These are phyloP conservation scores for Patella pellucida DNA, from an alignment of 2,888 invertebrate genomes.

Conservation along the genomic window DNA sequence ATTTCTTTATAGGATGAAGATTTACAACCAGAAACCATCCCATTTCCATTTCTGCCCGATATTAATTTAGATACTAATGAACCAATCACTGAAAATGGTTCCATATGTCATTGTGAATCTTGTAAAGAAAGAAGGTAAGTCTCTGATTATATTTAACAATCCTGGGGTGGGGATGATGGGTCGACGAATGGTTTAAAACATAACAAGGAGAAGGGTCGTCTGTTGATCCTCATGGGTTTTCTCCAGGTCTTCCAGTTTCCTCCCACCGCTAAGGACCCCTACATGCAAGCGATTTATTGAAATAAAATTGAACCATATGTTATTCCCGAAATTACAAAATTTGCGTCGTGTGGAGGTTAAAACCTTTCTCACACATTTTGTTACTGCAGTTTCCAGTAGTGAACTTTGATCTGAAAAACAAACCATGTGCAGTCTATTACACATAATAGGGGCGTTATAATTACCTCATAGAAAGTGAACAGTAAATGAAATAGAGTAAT, in stretches of 20 bases:
- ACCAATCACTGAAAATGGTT: conserved; percentile 49
- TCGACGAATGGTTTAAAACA: background rate
- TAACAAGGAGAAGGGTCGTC: too few relatives aligned
- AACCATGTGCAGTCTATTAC: too few relatives aligned
- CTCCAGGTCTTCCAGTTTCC: too few relatives aligned
- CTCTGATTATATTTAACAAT: background rate
- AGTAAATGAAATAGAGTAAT: too few relatives aligned
- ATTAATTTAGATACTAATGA: conserved; percentile 50
- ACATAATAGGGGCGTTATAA: too few relatives aligned
- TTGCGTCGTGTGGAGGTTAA: too few relatives aligned
- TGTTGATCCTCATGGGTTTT: conserved; percentile 6
- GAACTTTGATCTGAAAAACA: background rate
- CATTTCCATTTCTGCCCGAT: conserved; percentile 52
- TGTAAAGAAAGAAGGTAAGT: conserved; percentile 62
- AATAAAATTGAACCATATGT: too few relatives aligned
- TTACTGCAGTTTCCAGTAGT: conserved; percentile 2
- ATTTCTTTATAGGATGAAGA: conserved; percentile 36
- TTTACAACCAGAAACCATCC: conserved; percentile 40
- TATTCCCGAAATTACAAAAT: too few relatives aligned
- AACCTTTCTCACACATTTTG: background rate
- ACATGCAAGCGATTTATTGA: too few relatives aligned
- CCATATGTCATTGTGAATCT: conserved; percentile 64
- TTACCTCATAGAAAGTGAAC: too few relatives aligned
- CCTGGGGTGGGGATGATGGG: too few relatives aligned
- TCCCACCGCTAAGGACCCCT: too few relatives aligned